Percentiles rank a stretch among this genome's conserved stretches.
Conservation (phyloP, 2,888 invertebrate genomes). For the Stenolophus ochropezus region DNA sequence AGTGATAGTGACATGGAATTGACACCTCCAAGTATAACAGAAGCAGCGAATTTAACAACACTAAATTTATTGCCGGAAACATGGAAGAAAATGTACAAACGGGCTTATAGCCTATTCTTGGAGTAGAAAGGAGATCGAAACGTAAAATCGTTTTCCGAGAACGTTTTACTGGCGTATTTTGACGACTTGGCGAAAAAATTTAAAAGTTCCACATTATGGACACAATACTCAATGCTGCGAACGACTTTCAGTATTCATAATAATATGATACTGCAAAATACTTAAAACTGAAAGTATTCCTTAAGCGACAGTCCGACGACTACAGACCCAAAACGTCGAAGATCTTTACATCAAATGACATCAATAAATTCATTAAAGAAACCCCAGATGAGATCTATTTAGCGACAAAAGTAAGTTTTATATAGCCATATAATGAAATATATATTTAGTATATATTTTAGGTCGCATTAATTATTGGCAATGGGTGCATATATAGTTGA, state of each 20-base stretch:
- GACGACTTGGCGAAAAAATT: slow-evolving; percentile 43
- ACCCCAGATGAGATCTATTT: too few relatives aligned
- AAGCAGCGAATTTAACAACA: neutral
- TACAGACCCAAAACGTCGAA: too few relatives aligned
- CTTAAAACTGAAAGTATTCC: too few relatives aligned
- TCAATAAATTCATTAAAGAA: too few relatives aligned
- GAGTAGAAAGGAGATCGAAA: slow-evolving; percentile 49
- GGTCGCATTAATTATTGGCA: too few relatives aligned
- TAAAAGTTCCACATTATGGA: slow-evolving; percentile 40
- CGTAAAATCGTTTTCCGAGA: slow-evolving; percentile 42
- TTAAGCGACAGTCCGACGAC: too few relatives aligned
- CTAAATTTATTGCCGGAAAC: slow-evolving; percentile 50
- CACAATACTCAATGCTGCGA: slow-evolving; percentile 12
- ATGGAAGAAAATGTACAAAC: slow-evolving; percentile 66
- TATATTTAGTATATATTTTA: too few relatives aligned
- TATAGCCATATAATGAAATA: too few relatives aligned
- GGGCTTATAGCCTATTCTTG: slow-evolving; percentile 52
- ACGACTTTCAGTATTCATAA: neutral
- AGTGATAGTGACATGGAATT: neutral
- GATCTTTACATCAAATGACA: too few relatives aligned
- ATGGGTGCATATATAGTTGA: too few relatives aligned
- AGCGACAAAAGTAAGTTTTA: too few relatives aligned
- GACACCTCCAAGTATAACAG: neutral
- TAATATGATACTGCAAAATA: too few relatives aligned
- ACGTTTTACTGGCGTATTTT: slow-evolving; percentile 54